Conservation (phyloP, 2,113 vertebrate genomes). For the Carassius gibelio region DNA sequence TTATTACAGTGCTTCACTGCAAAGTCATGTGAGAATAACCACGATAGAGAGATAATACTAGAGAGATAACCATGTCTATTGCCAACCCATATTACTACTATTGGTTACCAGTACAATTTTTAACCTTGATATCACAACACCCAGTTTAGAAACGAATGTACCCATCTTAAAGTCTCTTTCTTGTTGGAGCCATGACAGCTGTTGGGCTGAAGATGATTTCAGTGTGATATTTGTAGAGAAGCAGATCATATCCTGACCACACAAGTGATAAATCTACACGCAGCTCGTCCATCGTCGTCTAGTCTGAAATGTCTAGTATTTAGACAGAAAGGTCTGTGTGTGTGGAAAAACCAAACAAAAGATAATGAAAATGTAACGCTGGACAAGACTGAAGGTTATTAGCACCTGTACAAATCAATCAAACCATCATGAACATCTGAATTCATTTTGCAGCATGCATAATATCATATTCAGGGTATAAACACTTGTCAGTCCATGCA, state of each 20-base stretch:
- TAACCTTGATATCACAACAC: too few relatives aligned
- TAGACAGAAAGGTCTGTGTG: conserved; percentile 28
- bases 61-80: too few relatives aligned
- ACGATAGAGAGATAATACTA: too few relatives aligned
- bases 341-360: conserved; percentile 44
- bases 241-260: background rate
- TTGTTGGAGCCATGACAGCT: too few relatives aligned
- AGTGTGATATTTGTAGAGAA: background rate
- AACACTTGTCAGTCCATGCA: conserved; percentile 31
- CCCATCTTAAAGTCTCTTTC: too few relatives aligned
- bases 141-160: too few relatives aligned
- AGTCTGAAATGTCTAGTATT: background rate
- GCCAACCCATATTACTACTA: too few relatives aligned
- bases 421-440: conserved; percentile 69
- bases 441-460: conserved; percentile 62
- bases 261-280: background rate
- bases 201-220: background rate
- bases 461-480: conserved; percentile 52
- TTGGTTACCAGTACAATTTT: too few relatives aligned
- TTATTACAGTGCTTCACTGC: too few relatives aligned
- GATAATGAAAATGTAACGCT: background rate
- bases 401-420: conserved; percentile 67
- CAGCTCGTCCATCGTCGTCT: background rate
- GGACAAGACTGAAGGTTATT: conserved; percentile 25
- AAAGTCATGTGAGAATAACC: too few relatives aligned